These are phyloP conservation scores for Neopipo cinnamomea DNA, from an alignment of 2,113 vertebrate species.

Conservation along the genomic window DNA sequence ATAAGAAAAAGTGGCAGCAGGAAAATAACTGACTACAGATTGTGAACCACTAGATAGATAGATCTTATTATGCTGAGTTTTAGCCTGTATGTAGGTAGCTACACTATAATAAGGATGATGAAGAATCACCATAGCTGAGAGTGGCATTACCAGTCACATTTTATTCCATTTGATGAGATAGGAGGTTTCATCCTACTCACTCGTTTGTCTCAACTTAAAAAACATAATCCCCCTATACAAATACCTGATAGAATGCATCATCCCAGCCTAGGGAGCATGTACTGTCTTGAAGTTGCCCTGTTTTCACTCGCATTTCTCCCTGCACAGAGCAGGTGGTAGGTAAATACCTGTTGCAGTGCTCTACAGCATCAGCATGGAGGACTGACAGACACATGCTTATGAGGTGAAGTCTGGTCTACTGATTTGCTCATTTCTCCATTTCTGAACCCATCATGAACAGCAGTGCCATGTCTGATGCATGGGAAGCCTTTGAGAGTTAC, in stretches of 20 bases:
- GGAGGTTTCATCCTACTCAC: slow-evolving; percentile 3
- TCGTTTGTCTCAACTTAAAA: slow-evolving; percentile 5
- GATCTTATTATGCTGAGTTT: neutral
- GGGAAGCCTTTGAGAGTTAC: neutral
- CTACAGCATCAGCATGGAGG: neutral
- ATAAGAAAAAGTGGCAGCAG: neutral
- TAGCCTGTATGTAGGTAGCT: neutral
- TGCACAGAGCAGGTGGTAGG: neutral
- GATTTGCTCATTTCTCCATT: neutral
- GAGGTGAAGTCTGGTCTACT: neutral
- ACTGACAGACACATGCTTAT: neutral
- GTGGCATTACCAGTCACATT: neutral
- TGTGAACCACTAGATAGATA: neutral
- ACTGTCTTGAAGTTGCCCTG: neutral
- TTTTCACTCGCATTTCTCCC: neutral
- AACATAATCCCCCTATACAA: neutral
- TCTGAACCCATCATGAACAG: neutral
- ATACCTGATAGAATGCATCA: neutral
- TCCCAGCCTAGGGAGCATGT: neutral
- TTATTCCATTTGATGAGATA: neutral
- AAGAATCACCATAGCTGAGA: neutral
- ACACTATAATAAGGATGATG: neutral
- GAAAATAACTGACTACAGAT: neutral
- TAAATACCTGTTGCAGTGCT: neutral
- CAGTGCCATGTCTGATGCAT: neutral